Evolutionary conservation across 2,888 invertebrate genomes (phyloP), one percentile per base, ranked within the genome.

Genomic region (Ditula angustiorana): DNA sequence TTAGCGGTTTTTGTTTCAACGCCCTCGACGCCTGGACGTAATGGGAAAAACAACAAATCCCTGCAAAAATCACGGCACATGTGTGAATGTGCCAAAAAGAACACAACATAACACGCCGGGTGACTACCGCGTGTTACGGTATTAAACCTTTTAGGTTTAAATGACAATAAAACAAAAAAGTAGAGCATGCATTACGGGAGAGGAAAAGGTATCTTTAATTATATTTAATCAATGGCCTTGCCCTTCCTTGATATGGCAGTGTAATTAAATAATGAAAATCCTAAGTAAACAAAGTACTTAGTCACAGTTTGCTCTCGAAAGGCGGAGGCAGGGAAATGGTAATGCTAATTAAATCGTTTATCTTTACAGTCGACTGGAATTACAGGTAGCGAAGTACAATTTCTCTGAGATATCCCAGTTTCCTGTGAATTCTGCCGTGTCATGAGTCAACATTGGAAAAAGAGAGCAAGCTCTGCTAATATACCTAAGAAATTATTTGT

Each of bases 1-100:
- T 64, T 59, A 64, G 64, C 64, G 59, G 64, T 64, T 64, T 64
- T 64, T 63, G 63, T 63, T 64, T 64, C 59, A 44, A 63, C 63
- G 26, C 57, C 57, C 63, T 46, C 50, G 57, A 28, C 46, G 35
- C 49, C 59, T 21, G 58, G 64, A 53, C 53, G 50, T 59, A 64
- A 64, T 53, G 64, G 58, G 59, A 59, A 64, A 64, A 64, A 64
- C 53, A 64, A 64, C 53, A 59, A 59, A 59, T 59, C 59, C 53
- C 46, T 5, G 28, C 53, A 47, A 64, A 64, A 64, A 59, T 64
- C 64, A 59, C 59, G 53, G 35, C 46, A 59, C 46, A 47, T 19
- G 63, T 57, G 44, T 33, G 57, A 63, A 58, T 57, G 33, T 57
- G 44, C 26, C 50, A 63, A 57, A 63, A 63, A 63, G 49, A 57